A percentile compares a stretch with the other conserved stretches of the same genome.
Evolutionary conservation across 2,797 vertebrate genomes (phyloP).

Genomic region (Melanogrammus aeglefinus): DNA sequence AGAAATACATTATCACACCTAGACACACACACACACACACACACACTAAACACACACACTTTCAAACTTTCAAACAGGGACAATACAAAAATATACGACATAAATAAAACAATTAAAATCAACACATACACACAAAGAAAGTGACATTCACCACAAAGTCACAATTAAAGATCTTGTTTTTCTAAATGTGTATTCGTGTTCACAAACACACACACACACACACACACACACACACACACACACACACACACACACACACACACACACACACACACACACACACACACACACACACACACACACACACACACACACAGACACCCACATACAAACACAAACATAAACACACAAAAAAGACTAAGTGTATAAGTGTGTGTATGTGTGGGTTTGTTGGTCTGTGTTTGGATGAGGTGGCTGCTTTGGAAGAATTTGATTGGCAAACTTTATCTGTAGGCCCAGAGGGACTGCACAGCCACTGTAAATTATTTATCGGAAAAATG

Average conservation of each 20-base stretch:
- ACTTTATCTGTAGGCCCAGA: constrained; percentile 72
- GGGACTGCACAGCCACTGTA: constrained; percentile 68
- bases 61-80: constrained; percentile 3
- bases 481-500: constrained; percentile 78
- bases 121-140: constrained; percentile 25
- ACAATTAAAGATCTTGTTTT: constrained; percentile 64
- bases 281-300: no score
- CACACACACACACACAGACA: no score
- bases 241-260: no score
- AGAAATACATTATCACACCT: constrained; percentile 42
- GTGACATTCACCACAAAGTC: constrained; percentile 59
- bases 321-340: no score
- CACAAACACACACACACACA: no score
- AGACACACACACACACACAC: constrained; percentile 24
- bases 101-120: constrained; percentile 9
- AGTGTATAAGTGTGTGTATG: neutral
- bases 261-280: no score
- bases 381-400: constrained; percentile 18
- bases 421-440: constrained; percentile 72
- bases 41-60: constrained; percentile 15
- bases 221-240: no score
- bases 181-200: neutral
- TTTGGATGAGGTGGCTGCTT: constrained; percentile 38
- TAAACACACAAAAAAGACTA: no score
- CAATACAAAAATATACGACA: neutral